Percentiles rank a stretch among this genome's conserved stretches.
phyloP scores from a whole-genome alignment of 92 coral and sea anemone genomes.

The Umimayanthus kanabou region DNA sequence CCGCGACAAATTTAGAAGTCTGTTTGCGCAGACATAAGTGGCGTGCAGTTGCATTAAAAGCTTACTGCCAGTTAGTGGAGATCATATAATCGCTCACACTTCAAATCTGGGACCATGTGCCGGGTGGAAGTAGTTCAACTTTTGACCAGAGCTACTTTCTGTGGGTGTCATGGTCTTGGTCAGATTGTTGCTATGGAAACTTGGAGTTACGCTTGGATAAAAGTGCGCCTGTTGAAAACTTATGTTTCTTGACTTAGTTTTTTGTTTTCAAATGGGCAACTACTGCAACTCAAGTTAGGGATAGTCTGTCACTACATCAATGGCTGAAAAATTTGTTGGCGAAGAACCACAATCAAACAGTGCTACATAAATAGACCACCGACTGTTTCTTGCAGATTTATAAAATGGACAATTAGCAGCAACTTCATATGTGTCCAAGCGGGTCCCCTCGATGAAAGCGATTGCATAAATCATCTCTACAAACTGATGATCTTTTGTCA shows the following conservation, averaged over 20 bases:
- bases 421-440: not conserved
- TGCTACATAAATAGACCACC: not conserved
- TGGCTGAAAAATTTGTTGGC: not conserved
- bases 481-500: not conserved
- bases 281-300: not conserved
- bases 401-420: conserved; percentile 12
- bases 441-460: not conserved
- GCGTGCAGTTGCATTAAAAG: not conserved
- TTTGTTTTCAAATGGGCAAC: not conserved
- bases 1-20: not conserved
- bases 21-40: conserved; percentile 4
- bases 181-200: conserved; percentile 11
- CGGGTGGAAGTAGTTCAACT: not conserved
- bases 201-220: not conserved
- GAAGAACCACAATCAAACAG: not conserved
- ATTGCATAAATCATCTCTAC: not conserved
- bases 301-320: not conserved
- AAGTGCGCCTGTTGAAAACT: conserved; percentile 1
- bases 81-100: not conserved
- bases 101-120: not conserved
- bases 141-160: not conserved
- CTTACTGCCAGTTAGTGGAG: not conserved
- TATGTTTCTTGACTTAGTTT: not conserved
- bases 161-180: not conserved
- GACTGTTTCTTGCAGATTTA: not conserved